These are phyloP conservation scores for Trichomycterus rosablanca DNA, from an alignment of 2,113 vertebrate species.

Conservation along the genomic window DNA sequence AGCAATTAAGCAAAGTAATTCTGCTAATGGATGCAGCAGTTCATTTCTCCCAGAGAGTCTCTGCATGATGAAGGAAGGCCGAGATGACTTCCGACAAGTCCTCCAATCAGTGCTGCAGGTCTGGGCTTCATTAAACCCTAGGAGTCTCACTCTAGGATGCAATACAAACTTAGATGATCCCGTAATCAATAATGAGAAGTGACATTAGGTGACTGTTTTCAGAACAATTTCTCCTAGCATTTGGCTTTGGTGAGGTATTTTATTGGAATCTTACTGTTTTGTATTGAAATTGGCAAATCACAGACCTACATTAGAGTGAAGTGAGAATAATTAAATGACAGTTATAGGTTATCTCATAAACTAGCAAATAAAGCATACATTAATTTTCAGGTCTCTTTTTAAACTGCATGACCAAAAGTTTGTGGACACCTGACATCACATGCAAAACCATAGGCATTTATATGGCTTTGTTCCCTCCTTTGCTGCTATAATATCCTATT, in stretches of 20 bases:
- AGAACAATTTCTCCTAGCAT: constrained; percentile 28
- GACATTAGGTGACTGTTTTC: constrained; percentile 21
- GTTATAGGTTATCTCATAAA: no score
- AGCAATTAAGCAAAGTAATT: constrained; percentile 50
- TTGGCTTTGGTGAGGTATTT: neutral
- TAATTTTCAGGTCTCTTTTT: no score
- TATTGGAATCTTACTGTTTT: neutral
- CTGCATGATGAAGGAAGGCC: constrained; percentile 43
- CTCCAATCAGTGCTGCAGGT: constrained; percentile 44
- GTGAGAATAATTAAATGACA: neutral
- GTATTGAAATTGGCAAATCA: constrained; percentile 3
- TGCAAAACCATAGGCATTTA: constrained; percentile 7
- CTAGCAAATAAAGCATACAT: no score
- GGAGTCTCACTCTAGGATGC: constrained; percentile 28
- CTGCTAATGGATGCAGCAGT: constrained; percentile 49
- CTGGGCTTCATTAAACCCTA: constrained; percentile 42
- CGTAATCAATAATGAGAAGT: constrained; percentile 41
- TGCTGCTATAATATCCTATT: no score
- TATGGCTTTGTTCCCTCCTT: no score
- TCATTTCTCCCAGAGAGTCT: constrained; percentile 48
- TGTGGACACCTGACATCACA: no score
- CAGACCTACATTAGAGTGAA: neutral
- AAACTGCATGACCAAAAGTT: no score
- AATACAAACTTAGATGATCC: constrained; percentile 42
- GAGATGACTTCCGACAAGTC: constrained; percentile 47